Evolutionary conservation across 2,888 invertebrate genomes (phyloP).

Genomic region (Papilio elwesi): DNA sequence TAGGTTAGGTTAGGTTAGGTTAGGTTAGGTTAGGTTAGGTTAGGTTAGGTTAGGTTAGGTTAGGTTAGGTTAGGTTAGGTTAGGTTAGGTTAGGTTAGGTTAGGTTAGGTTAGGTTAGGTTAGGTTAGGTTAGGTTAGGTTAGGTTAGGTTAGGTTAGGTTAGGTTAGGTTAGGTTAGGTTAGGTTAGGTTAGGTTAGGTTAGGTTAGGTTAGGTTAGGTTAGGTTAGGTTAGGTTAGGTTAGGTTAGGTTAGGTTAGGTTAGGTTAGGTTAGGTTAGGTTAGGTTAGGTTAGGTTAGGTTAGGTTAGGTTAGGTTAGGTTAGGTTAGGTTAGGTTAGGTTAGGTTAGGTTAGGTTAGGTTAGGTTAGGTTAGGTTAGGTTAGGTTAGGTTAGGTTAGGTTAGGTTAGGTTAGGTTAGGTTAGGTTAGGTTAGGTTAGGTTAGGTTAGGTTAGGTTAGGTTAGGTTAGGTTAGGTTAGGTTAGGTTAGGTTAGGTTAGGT

Average conservation of each 20-base stretch:
- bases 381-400: conserved; percentile 42
- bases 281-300: conserved; percentile 41
- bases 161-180: conserved; percentile 35
- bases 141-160: too few species aligned
- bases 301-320: conserved; percentile 41
- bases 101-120: conserved; percentile 26
- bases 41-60: conserved; percentile 25
- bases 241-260: conserved; percentile 40
- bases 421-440: conserved; percentile 39
- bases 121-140: conserved; percentile 34
- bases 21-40: conserved; percentile 25
- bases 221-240: conserved; percentile 39
- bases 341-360: conserved; percentile 38
- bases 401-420: conserved; percentile 38
- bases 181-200: conserved; percentile 40
- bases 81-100: conserved; percentile 26
- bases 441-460: conserved; percentile 39
- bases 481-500: conserved; percentile 42
- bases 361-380: conserved; percentile 39
- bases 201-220: conserved; percentile 41
- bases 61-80: too few species aligned
- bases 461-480: conserved; percentile 46
- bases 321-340: conserved; percentile 42
- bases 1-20: conserved; percentile 28
- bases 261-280: conserved; percentile 42